These are phyloP conservation scores for Diachasmimorpha longicaudata DNA, from an alignment of 1,140 invertebrate species.

Conservation along the genomic window DNA sequence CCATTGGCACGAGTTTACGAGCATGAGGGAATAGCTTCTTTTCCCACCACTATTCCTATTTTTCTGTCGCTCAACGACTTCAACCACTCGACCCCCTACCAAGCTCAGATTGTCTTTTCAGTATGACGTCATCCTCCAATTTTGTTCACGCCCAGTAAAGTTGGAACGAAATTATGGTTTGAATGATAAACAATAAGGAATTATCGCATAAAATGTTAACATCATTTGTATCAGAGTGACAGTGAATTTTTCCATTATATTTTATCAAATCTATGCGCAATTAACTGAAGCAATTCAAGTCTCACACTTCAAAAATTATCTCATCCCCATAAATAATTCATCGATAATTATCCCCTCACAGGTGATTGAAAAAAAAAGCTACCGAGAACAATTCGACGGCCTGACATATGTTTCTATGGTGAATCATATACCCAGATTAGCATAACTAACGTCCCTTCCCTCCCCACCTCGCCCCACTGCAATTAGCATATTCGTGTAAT, in stretches of 20 bases:
- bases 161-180: slow-evolving; percentile 31
- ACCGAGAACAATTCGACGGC: slow-evolving; percentile 12
- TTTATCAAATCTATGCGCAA: no score
- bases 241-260: no score
- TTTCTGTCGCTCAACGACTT: not conserved
- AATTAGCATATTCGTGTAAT: slow-evolving; percentile 51
- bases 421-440: slow-evolving; percentile 57
- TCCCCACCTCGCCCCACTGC: no score
- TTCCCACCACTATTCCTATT: slow-evolving; percentile 28
- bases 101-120: not conserved
- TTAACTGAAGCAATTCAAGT: no score
- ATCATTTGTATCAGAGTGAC: no score
- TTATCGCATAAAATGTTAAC: no score
- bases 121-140: slow-evolving; percentile 55
- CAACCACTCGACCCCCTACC: not conserved
- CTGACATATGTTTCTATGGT: slow-evolving; percentile 54
- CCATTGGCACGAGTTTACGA: slow-evolving; percentile 47
- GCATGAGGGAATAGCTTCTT: slow-evolving; percentile 40
- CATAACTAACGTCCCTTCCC: slow-evolving; percentile 54
- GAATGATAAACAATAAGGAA: not conserved
- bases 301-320: no score
- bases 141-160: slow-evolving; percentile 55
- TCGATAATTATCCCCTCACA: slow-evolving; percentile 52
- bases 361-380: slow-evolving; percentile 52
- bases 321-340: slow-evolving; percentile 47